phyloP scores from a whole-genome alignment of 2,888 invertebrate species.

The Agrochola macilenta region DNA sequence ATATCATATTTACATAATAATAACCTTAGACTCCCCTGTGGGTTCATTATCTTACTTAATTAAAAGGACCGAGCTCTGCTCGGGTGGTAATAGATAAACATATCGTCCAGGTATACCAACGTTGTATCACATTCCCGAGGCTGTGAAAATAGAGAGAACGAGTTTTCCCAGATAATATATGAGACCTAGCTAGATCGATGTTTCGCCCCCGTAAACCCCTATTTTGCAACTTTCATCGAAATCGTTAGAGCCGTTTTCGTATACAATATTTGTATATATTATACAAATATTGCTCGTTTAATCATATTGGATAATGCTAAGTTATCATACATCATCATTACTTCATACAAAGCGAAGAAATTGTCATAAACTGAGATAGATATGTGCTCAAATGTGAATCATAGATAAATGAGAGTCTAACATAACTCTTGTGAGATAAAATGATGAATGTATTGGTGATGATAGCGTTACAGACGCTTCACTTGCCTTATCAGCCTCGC shows the following conservation, averaged over 20 bases:
- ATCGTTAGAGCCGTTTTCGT: no score
- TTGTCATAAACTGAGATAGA: constrained; percentile 8
- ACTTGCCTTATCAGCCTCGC: not conserved
- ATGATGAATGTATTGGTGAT: constrained; percentile 1
- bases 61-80: not conserved
- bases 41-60: not conserved
- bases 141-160: no score
- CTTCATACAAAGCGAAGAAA: constrained; percentile 7
- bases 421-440: constrained; percentile 7
- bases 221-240: no score
- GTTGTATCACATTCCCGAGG: no score
- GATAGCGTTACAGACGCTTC: constrained; percentile 1
- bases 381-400: constrained; percentile 21
- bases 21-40: not conserved
- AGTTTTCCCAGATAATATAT: no score
- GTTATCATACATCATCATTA: constrained; percentile 43
- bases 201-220: no score
- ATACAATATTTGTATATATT: no score
- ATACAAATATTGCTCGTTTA: no score
- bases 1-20: not conserved
- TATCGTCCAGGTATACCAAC: no score
- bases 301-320: not conserved
- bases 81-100: no score
- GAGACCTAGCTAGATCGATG: no score
- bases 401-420: constrained; percentile 12